phyloP scores from a whole-genome alignment of 2,797 vertebrate species.

The Sebastes baramenuke region DNA sequence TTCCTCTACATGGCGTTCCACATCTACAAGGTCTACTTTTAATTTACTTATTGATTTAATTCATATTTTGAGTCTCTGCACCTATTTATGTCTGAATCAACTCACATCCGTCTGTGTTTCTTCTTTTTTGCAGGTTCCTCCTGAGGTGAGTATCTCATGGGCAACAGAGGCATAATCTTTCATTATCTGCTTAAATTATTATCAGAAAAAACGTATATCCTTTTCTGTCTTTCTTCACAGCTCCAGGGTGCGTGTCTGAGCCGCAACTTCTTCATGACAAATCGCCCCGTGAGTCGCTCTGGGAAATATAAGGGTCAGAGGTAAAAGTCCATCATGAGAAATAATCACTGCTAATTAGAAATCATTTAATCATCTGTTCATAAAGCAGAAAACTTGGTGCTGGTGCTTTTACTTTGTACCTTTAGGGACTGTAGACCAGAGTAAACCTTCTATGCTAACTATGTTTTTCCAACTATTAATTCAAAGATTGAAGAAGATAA shows the following conservation, averaged over 20 bases:
- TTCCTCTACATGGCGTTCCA: slow-evolving; percentile 82
- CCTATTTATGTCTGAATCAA: not conserved
- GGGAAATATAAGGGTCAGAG: slow-evolving; percentile 77
- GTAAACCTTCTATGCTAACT: not conserved
- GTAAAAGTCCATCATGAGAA: slow-evolving; percentile 40
- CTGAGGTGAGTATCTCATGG: slow-evolving; percentile 51
- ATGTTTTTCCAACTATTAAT: not conserved
- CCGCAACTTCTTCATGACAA: slow-evolving; percentile 76
- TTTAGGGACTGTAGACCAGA: not conserved
- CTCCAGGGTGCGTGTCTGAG: slow-evolving; percentile 70
- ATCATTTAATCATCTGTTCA: not conserved
- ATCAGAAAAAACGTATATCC: not conserved
- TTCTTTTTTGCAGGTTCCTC: slow-evolving; percentile 60
- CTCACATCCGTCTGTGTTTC: not conserved
- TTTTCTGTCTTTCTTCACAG: slow-evolving; percentile 30
- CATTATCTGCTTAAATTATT: not conserved
- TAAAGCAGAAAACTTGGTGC: not conserved
- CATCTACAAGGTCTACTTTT: slow-evolving; percentile 73
- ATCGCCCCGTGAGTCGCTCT: slow-evolving; percentile 75
- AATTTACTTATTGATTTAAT: not conserved
- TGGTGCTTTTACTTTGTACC: not conserved
- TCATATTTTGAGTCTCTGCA: not conserved
- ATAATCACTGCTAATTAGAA: not conserved
- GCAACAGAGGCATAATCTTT: not conserved
- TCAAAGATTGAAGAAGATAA: not conserved